phyloP scores from a whole-genome alignment of 2,113 vertebrate genomes.

The Platycercus adscitus region DNA sequence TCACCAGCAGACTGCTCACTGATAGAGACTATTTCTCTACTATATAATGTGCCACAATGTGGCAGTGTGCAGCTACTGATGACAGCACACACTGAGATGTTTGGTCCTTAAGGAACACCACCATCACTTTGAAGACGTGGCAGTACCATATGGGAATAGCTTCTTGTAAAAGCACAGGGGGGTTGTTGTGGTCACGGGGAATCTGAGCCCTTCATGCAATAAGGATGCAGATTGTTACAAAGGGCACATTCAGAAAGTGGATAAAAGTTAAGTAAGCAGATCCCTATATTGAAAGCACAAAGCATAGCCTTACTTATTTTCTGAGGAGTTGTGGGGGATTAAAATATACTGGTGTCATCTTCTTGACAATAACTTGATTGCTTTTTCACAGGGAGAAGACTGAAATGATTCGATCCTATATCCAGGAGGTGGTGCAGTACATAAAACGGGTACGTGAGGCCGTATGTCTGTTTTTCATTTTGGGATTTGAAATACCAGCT shows the following conservation, averaged over 20 bases:
- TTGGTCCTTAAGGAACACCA: not conserved
- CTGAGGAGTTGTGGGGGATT: not conserved
- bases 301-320: not conserved
- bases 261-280: not conserved
- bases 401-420: conserved; percentile 95
- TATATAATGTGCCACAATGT: not conserved
- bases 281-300: not conserved
- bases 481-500: not conserved
- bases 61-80: conserved; percentile 35
- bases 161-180: not conserved
- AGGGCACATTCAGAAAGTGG: rapidly evolving
- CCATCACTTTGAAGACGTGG: rapidly evolving
- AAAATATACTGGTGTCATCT: rapidly evolving
- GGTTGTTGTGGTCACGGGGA: rapidly evolving
- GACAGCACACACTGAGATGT: rapidly evolving
- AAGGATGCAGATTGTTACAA: not conserved
- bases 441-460: conserved; percentile 89
- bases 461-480: not conserved
- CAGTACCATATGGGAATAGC: not conserved
- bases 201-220: rapidly evolving
- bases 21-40: not conserved
- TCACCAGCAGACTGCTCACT: not conserved
- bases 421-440: conserved; percentile 96
- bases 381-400: conserved; percentile 88
- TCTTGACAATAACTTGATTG: not conserved